Percentiles rank a stretch among this genome's conserved stretches.
Conservation (phyloP, 2,888 invertebrate species). For the Dynastes grantii region DNA sequence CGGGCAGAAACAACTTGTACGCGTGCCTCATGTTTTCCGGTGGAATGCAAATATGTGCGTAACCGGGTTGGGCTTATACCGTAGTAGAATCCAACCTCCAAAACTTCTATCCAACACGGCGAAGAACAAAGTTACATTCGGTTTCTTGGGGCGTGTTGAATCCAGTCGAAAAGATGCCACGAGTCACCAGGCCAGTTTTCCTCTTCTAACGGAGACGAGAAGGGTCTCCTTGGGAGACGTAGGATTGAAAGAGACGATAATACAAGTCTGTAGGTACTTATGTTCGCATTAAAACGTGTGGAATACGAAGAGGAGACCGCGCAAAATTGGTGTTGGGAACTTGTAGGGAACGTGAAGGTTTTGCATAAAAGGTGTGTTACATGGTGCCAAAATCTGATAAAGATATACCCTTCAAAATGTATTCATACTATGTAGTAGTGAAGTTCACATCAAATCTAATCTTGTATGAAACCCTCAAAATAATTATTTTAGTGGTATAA, state of each 20-base stretch:
- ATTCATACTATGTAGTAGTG: neutral
- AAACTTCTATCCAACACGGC: constrained; percentile 30
- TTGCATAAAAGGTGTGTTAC: neutral
- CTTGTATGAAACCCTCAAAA: neutral
- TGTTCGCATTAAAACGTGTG: constrained; percentile 22
- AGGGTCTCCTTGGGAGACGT: neutral
- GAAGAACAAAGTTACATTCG: constrained; percentile 39
- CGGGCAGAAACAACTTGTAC: constrained; percentile 26
- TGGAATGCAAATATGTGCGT: constrained; percentile 28
- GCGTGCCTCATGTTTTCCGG: constrained; percentile 1
- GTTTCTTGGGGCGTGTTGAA: constrained; percentile 7
- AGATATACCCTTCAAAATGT: neutral
- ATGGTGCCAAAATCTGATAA: too few species aligned
- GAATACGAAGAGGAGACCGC: neutral
- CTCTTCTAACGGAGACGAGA: neutral
- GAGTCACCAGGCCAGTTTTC: constrained; percentile 1
- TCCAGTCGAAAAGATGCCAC: constrained; percentile 14
- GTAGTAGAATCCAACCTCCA: constrained; percentile 4
- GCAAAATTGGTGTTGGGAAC: neutral
- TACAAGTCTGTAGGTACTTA: constrained; percentile 16
- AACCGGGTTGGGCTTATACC: neutral
- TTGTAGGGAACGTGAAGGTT: neutral
- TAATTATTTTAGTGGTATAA: neutral
- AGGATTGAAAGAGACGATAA: constrained; percentile 18
- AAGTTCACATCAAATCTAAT: neutral